These are phyloP conservation scores for Drosophila fuyamai DNA, from an alignment of 1,140 invertebrate species.

Conservation along the genomic window DNA sequence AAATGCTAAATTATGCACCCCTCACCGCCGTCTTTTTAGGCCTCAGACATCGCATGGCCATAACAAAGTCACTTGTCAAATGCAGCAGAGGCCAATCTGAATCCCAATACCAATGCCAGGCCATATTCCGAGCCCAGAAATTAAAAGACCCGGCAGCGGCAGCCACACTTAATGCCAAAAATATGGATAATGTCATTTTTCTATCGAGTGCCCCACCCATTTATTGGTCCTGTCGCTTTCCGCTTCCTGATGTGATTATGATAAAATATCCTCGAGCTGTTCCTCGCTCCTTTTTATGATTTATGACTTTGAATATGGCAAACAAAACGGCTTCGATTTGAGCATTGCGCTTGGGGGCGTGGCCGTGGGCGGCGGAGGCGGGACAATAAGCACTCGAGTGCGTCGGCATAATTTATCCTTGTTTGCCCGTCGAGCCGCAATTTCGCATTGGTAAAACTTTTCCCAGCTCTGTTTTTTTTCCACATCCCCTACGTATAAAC, in stretches of 20 bases:
- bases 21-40: constrained; percentile 17
- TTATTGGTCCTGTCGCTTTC: constrained; percentile 31
- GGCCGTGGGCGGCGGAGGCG: constrained; percentile 13
- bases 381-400: constrained; percentile 80
- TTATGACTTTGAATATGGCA: constrained; percentile 83
- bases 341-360: background rate
- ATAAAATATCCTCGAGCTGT: constrained; percentile 83
- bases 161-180: constrained; percentile 75
- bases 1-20: constrained; percentile 65
- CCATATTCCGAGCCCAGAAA: constrained; percentile 25
- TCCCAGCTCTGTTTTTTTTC: constrained; percentile 1
- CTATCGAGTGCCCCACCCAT: constrained; percentile 42
- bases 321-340: constrained; percentile 64
- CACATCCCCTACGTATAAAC: background rate
- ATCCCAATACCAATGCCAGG: background rate
- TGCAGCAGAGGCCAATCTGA: background rate
- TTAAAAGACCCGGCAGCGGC: constrained; percentile 50
- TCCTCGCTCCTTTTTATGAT: constrained; percentile 70
- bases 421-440: constrained; percentile 61
- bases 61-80: constrained; percentile 33
- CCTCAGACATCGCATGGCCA: constrained; percentile 40
- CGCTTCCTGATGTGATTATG: constrained; percentile 84
- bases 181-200: constrained; percentile 82
- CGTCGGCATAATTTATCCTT: constrained; percentile 82
- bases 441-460: constrained; percentile 62